Base-by-base conservation (phyloP, 2,888 invertebrate species). In the Torymus auratus region DNA sequence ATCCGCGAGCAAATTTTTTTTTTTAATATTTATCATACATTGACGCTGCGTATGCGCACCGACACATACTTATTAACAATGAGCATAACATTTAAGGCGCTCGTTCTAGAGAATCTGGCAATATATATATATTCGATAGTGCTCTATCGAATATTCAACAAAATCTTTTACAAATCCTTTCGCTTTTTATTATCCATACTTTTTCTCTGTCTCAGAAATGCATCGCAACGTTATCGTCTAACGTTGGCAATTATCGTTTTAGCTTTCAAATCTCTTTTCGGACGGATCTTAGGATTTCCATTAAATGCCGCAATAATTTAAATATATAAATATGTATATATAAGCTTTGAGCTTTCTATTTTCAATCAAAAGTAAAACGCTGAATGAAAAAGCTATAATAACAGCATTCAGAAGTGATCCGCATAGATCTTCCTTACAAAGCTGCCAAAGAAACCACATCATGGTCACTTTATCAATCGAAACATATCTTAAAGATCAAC, bases 41-140 rank as follows among this genome's bases (percentile, higher is more conserved):
- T 13, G 17, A 58, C 28, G 23, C 55, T 56, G 61, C 65, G 11
- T 62, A 11, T 41, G 41, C 12, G 58, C 73, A 13, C 70, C 28
- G 64, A 70, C 64, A 69, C 61, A 72, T 60, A 74, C 17, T 67
- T 68, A 72, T 74, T 85, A 84, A 79, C 82, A 84, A 76, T 84
- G 83, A 83, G 82, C 82, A 77, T 74, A 85, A 85, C 83, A 81
- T 84, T 84, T 83, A 84, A 84, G 84, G 83, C 80, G 78, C 81
- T 73, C 76, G 70, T 81, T 81, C 73, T 71, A 28, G 81, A 84
- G 71, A 80, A 74, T 84, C 62, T 65, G 71, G 55, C 65, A 62
- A 58, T 62, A 61, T 41, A 58, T 62, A 61, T 41, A 41, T 71
- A 61, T 28, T 74, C 73, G 52, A 81, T 60, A 20, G 15, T 75